phyloP scores from a whole-genome alignment of 1,140 invertebrate genomes.

The Neocloeon triangulifer region DNA sequence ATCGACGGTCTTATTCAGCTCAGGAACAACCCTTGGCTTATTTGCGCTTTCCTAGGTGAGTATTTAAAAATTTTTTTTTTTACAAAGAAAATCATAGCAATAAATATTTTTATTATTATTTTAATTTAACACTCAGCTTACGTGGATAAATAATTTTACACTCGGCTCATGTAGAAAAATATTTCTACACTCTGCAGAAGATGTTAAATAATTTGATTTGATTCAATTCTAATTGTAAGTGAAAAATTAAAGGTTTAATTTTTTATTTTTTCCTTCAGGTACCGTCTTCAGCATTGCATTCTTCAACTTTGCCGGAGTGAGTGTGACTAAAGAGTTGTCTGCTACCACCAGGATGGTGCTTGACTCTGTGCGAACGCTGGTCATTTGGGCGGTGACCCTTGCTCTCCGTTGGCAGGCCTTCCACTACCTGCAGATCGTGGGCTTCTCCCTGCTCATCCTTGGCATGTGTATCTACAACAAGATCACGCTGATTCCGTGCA shows the following conservation, averaged over 20 bases:
- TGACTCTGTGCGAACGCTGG: constrained; percentile 68
- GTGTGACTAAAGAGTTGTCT: constrained; percentile 83
- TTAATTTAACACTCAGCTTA: too few species aligned
- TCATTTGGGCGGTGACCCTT: constrained; percentile 72
- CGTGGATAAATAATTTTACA: too few species aligned
- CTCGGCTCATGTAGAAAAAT: too few species aligned
- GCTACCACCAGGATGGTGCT: constrained; percentile 84
- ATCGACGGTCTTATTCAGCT: constrained; percentile 69
- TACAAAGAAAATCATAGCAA: too few species aligned
- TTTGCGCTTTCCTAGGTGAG: constrained; percentile 40
- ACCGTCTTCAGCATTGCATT: constrained; percentile 85
- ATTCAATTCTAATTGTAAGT: background rate
- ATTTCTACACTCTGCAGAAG: too few species aligned
- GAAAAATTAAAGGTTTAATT: background rate
- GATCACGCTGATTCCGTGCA: constrained; percentile 22
- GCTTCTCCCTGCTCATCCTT: constrained; percentile 42
- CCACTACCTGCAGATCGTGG: constrained; percentile 50
- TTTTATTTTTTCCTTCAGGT: constrained; percentile 23
- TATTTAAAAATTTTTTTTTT: too few species aligned
- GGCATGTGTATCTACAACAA: constrained; percentile 65
- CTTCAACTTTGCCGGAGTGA: constrained; percentile 90
- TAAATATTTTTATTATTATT: too few species aligned
- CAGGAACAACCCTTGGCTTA: constrained; percentile 32
- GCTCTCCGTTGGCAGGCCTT: constrained; percentile 52
- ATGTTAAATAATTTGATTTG: too few species aligned